Percentiles rank a stretch among this genome's conserved stretches.
Conservation (phyloP, 2,888 invertebrate genomes). For the Prosapia bicincta region DNA sequence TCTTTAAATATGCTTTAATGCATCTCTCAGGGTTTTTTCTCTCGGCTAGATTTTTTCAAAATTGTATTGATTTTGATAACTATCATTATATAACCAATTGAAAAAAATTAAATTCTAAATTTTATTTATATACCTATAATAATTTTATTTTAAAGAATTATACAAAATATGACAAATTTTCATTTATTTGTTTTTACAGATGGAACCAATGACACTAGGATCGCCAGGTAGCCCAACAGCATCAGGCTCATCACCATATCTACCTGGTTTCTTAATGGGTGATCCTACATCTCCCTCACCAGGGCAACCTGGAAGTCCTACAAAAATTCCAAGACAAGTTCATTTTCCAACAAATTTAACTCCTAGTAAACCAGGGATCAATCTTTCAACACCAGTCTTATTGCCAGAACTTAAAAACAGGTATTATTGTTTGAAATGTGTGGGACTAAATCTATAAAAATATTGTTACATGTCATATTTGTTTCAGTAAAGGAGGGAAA, state of each 20-base stretch:
- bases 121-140: no score
- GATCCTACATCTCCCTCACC: slow-evolving; percentile 59
- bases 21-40: no score
- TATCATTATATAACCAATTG: no score
- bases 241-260: slow-evolving; percentile 65
- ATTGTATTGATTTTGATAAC: no score
- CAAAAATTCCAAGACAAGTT: slow-evolving; percentile 26
- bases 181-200: slow-evolving; percentile 42
- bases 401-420: not conserved
- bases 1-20: no score
- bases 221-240: slow-evolving; percentile 63
- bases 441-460: no score
- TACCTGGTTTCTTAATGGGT: slow-evolving; percentile 76
- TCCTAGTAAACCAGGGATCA: slow-evolving; percentile 38
- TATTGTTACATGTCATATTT: no score
- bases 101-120: no score
- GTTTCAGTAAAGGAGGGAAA: no score
- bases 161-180: no score
- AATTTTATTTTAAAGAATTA: no score
- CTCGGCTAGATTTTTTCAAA: no score
- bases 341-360: slow-evolving; percentile 49
- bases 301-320: slow-evolving; percentile 20
- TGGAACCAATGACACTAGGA: slow-evolving; percentile 84
- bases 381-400: not conserved
- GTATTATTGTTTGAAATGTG: not conserved